Percentiles rank a stretch among this genome's conserved stretches.
phyloP scores from a whole-genome alignment of 2,797 vertebrate genomes.

The Gobio occitaniae region DNA sequence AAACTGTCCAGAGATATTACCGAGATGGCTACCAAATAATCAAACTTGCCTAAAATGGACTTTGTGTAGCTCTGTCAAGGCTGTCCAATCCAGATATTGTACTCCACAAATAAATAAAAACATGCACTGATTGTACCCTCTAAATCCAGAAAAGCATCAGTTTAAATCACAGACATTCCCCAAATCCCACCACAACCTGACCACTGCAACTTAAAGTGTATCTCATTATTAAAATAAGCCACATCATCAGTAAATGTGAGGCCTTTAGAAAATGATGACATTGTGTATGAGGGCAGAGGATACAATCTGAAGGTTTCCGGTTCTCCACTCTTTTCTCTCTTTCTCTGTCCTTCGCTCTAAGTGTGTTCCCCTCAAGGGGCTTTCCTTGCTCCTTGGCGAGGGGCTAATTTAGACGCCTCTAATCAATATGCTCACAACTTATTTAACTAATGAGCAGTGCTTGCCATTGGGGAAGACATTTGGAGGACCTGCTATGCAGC shows the following conservation, averaged over 20 bases:
- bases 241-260: not conserved
- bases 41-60: not conserved
- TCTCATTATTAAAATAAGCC: constrained; percentile 31
- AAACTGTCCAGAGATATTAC: not conserved
- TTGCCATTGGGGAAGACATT: constrained; percentile 72
- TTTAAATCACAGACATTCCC: constrained; percentile 4
- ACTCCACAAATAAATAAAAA: not conserved
- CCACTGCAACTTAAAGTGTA: not conserved
- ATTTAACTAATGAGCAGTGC: constrained; percentile 75
- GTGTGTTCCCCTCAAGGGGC: constrained; percentile 51
- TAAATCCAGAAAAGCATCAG: not conserved
- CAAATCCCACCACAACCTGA: not conserved
- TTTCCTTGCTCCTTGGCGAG: constrained; percentile 61
- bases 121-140: not conserved
- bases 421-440: constrained; percentile 77
- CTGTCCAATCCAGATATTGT: not conserved
- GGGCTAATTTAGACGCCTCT: constrained; percentile 72
- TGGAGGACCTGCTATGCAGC: constrained; percentile 66
- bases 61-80: not conserved
- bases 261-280: constrained; percentile 9
- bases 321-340: constrained; percentile 14
- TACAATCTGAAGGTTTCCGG: constrained; percentile 24
- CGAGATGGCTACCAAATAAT: not conserved
- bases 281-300: constrained; percentile 7
- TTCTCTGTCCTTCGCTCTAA: constrained; percentile 39